A percentile compares a stretch with the other conserved stretches of the same genome.
phyloP scores from a whole-genome alignment of 2,113 vertebrate species.

The Microtus montanus region DNA sequence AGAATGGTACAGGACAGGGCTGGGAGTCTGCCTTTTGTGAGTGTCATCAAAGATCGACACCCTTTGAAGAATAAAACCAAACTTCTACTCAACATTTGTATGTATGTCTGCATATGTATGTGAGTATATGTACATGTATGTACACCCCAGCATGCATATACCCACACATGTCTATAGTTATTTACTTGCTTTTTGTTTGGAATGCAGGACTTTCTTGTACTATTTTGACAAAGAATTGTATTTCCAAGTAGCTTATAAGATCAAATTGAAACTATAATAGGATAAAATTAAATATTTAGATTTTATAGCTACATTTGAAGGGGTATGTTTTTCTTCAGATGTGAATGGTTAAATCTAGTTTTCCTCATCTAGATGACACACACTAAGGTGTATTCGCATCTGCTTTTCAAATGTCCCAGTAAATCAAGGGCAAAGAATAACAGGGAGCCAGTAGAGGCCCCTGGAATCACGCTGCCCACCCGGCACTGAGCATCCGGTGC shows the following conservation, averaged over 20 bases:
- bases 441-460: neutral
- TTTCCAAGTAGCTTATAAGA: constrained; percentile 39
- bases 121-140: neutral
- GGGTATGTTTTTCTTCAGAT: neutral
- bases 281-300: constrained; percentile 35
- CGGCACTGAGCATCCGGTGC: neutral
- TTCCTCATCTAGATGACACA: neutral
- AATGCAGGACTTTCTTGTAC: neutral
- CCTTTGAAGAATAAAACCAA: neutral
- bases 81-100: neutral
- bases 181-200: constrained; percentile 35
- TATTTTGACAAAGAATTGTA: neutral
- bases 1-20: neutral
- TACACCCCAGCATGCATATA: neutral
- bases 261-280: constrained; percentile 26
- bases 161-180: neutral
- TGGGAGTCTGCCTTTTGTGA: constrained; percentile 2
- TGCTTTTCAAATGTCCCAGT: neutral
- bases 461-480: neutral
- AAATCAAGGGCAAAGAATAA: neutral
- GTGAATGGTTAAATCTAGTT: neutral
- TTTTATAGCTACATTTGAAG: constrained; percentile 41
- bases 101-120: neutral
- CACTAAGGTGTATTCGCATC: neutral
- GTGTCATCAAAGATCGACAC: neutral